Base-by-base conservation (phyloP, 2,888 invertebrate species). In the Digitonthophagus gazella region DNA sequence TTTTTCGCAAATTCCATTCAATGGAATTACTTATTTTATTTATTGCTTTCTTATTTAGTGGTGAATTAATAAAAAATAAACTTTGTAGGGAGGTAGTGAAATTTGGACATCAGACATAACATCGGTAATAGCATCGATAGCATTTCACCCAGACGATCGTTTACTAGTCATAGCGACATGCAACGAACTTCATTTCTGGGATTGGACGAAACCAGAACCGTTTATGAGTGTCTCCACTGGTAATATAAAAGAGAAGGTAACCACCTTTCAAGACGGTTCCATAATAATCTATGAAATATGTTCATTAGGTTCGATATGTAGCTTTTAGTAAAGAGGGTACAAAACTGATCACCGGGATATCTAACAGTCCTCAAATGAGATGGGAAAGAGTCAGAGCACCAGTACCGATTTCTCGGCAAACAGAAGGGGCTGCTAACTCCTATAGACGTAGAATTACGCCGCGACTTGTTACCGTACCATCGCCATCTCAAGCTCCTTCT, bases 141-240 rank as follows among this genome's bases (percentile, higher is more conserved):
- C 95, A 4, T 95, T 96, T 82, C 95, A 96, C 82, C 96, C 95
- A 0, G 87, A 88, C 16, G 92, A 93, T 76, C 88, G 92, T 75
- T 84, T 95, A 70, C 84, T 96, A 65, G 93, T 93, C n/a, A 92
- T 95, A 76, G 95, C 95, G 15, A 92, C 93, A 0, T 89, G 87
- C 78, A 94, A 94, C 84, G 90, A 92, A 80, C 85, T 96, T 5
- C 90, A 92, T 80, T 94, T 95, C 82, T 96, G 95, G 95, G 93
- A 95, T 79, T 95, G 95, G 95, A 90, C 89, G 76, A 88, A 89
- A 75, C 87, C 91, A 0, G 87, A 90, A 69, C 93, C 93, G 0
- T 92, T 92, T 79, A 90, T 91, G 65, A 89, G 89, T 78, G 89
- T 91, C 70, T 86, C 88, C 28, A 95, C 95, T n/a, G 87, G 86